phyloP scores from a whole-genome alignment of 2,113 vertebrate genomes.

The Rana temporaria region DNA sequence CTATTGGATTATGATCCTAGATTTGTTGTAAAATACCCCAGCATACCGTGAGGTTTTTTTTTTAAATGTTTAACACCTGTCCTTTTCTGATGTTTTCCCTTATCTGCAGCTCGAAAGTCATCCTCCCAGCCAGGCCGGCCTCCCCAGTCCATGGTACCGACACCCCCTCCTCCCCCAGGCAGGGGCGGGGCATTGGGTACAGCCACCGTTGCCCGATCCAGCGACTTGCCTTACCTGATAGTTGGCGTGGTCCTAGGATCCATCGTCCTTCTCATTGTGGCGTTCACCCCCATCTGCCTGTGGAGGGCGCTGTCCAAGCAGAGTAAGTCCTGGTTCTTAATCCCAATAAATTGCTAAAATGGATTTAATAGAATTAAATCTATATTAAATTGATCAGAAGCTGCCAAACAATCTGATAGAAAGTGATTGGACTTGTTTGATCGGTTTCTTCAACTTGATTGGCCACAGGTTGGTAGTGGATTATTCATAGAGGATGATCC shows the following conservation, averaged over 20 bases:
- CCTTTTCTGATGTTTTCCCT: background rate
- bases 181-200: constrained; percentile 55
- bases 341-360: too few relatives aligned
- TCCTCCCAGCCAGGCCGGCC: constrained; percentile 76
- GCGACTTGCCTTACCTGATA: constrained; percentile 92
- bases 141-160: constrained; percentile 70
- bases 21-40: too few relatives aligned
- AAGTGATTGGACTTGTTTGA: too few relatives aligned
- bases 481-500: too few relatives aligned
- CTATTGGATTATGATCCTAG: background rate
- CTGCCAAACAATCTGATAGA: too few relatives aligned
- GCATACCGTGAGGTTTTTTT: too few relatives aligned
- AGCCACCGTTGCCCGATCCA: constrained; percentile 83
- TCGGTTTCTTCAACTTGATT: too few relatives aligned
- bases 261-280: constrained; percentile 89
- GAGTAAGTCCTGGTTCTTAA: constrained; percentile 76
- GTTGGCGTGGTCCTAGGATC: constrained; percentile 90
- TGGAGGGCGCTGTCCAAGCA: constrained; percentile 98
- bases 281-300: constrained; percentile 95
- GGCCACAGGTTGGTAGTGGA: too few relatives aligned
- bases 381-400: too few relatives aligned
- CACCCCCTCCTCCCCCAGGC: constrained; percentile 66
- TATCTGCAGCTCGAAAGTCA: constrained; percentile 71
- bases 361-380: too few relatives aligned
- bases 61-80: too few relatives aligned